These are phyloP conservation scores for Laticauda colubrina DNA, from an alignment of 2,113 vertebrate genomes.

Conservation along the genomic window DNA sequence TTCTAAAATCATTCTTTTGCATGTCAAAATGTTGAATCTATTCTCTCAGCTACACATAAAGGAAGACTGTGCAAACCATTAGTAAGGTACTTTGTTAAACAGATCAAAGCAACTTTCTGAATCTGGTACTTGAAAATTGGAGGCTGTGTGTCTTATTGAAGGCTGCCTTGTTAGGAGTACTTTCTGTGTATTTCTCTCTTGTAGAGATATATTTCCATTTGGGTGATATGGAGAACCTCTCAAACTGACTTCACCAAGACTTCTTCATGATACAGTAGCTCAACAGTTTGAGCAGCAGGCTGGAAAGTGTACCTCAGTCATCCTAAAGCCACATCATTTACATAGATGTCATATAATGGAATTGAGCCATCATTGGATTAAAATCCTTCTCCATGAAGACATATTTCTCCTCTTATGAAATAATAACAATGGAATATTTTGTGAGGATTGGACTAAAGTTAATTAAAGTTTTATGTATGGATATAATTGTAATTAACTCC, in stretches of 20 bases:
- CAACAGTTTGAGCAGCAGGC: neutral
- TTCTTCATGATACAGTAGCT: neutral
- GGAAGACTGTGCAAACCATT: neutral
- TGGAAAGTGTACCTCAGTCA: neutral
- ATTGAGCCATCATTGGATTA: neutral
- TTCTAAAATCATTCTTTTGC: neutral
- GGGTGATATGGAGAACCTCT: neutral
- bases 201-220: neutral
- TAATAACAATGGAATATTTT: neutral
- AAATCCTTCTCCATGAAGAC: neutral
- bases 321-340: neutral
- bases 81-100: neutral
- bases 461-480: neutral
- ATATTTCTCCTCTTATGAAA: neutral
- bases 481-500: neutral
- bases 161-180: neutral
- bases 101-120: neutral
- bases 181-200: neutral
- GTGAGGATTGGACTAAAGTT: neutral
- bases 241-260: neutral
- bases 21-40: neutral
- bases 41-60: neutral
- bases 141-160: neutral
- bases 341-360: neutral
- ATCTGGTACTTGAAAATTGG: neutral